Evolutionary conservation across 2,797 vertebrate genomes (phyloP).

Genomic region (Avahi laniger): DNA sequence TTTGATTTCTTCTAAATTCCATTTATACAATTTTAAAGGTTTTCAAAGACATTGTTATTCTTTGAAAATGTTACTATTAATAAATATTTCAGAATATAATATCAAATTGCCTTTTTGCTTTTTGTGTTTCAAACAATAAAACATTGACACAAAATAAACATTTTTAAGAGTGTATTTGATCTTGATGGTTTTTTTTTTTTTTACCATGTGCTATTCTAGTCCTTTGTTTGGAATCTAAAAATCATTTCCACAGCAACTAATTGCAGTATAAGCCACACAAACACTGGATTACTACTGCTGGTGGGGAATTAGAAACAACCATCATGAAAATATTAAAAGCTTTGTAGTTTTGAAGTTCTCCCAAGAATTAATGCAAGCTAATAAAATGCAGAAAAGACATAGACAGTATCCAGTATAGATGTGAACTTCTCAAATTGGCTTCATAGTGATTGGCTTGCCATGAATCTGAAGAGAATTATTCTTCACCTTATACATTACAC

Average conservation of each 20-base stretch:
- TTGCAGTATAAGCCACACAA: slow-evolving; percentile 65
- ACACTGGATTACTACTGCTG: not conserved
- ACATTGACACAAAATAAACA: not conserved
- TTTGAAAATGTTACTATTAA: slow-evolving; percentile 27
- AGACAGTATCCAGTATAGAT: not conserved
- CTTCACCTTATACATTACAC: not conserved
- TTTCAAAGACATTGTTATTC: not conserved
- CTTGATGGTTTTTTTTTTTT: not conserved
- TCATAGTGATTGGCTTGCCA: not conserved
- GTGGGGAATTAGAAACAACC: slow-evolving; percentile 12
- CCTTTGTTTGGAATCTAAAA: slow-evolving; percentile 62
- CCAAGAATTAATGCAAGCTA: not conserved
- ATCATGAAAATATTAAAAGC: slow-evolving; percentile 42
- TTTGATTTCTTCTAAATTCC: not conserved
- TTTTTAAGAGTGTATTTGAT: slow-evolving; percentile 23
- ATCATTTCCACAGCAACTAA: slow-evolving; percentile 65
- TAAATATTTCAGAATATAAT: slow-evolving; percentile 4
- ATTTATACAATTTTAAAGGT: not conserved
- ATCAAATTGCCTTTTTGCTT: not conserved
- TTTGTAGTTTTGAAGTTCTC: slow-evolving; percentile 55
- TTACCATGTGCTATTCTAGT: slow-evolving; percentile 27
- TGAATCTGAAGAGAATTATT: not conserved
- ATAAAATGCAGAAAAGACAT: not conserved
- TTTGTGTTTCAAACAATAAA: slow-evolving; percentile 42
- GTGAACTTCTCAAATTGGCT: slow-evolving; percentile 24